These are phyloP conservation scores for Apamea epomidion DNA, from an alignment of 2,888 invertebrate genomes.

Conservation along the genomic window DNA sequence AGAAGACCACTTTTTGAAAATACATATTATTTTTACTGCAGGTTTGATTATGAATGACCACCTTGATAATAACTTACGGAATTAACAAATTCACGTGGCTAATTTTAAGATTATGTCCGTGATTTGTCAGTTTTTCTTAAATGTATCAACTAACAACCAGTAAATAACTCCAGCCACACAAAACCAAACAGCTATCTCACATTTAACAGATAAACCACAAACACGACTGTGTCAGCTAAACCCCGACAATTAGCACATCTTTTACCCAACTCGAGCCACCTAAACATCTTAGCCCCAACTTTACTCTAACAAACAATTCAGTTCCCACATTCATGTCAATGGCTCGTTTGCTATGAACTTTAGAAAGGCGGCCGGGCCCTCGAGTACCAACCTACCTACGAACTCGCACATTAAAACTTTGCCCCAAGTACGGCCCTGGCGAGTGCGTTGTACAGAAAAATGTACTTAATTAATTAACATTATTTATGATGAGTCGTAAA, in stretches of 20 bases:
- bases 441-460: conserved; percentile 84
- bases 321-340: conserved; percentile 70
- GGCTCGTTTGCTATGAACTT: conserved; percentile 70
- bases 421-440: conserved; percentile 77
- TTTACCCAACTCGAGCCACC: conserved; percentile 60
- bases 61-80: background rate
- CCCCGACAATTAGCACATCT: conserved; percentile 66
- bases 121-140: background rate
- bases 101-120: no score
- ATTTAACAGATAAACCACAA: conserved; percentile 23
- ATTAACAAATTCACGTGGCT: no score
- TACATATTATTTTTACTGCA: background rate
- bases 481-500: conserved; percentile 67
- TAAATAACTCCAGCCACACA: background rate
- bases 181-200: conserved; percentile 14
- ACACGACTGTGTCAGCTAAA: conserved; percentile 47
- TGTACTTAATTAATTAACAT: conserved; percentile 75
- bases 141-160: background rate
- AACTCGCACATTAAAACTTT: conserved; percentile 85
- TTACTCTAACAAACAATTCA: conserved; percentile 64
- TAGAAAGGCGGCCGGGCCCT: conserved; percentile 65
- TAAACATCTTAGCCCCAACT: conserved; percentile 65
- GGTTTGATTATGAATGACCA: background rate
- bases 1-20: background rate
- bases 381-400: conserved; percentile 52